phyloP scores from a whole-genome alignment of 2,797 vertebrate genomes.

The Poeciliopsis infans region DNA sequence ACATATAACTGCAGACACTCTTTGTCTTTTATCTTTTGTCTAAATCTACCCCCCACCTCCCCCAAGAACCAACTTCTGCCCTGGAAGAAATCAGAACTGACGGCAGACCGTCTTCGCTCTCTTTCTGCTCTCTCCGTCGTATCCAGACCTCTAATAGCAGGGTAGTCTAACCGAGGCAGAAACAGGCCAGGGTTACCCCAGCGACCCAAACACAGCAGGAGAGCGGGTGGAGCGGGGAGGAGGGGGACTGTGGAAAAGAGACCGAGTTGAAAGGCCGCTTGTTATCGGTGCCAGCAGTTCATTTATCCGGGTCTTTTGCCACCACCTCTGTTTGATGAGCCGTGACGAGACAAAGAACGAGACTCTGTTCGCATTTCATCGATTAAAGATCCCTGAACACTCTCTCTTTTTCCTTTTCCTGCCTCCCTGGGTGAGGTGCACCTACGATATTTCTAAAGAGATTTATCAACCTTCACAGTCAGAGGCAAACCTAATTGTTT shows the following conservation, averaged over 20 bases:
- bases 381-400: conserved; percentile 1
- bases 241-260: conserved; percentile 22
- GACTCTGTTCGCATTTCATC: conserved; percentile 1
- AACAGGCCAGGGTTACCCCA: conserved; percentile 75
- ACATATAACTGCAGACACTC: conserved; percentile 17
- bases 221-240: conserved; percentile 24
- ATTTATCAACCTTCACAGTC: conserved; percentile 5
- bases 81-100: conserved; percentile 15
- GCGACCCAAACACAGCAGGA: conserved; percentile 73
- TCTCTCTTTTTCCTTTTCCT: neutral
- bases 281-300: conserved; percentile 61
- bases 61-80: conserved; percentile 47
- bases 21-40: conserved; percentile 11
- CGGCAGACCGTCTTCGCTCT: conserved; percentile 45
- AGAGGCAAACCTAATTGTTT: conserved; percentile 27
- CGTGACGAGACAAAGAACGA: conserved; percentile 20
- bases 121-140: conserved; percentile 61
- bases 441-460: conserved; percentile 2
- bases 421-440: conserved; percentile 17
- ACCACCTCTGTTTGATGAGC: conserved; percentile 52
- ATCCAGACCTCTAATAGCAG: conserved; percentile 83
- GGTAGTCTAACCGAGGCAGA: conserved; percentile 74
- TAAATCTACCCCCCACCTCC: conserved; percentile 11
- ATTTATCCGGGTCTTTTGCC: conserved; percentile 48
- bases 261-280: conserved; percentile 50